Percentiles rank a stretch among this genome's conserved stretches.
Conservation (phyloP, 2,888 invertebrate genomes). For the Hermaeophaga mercurialis region DNA sequence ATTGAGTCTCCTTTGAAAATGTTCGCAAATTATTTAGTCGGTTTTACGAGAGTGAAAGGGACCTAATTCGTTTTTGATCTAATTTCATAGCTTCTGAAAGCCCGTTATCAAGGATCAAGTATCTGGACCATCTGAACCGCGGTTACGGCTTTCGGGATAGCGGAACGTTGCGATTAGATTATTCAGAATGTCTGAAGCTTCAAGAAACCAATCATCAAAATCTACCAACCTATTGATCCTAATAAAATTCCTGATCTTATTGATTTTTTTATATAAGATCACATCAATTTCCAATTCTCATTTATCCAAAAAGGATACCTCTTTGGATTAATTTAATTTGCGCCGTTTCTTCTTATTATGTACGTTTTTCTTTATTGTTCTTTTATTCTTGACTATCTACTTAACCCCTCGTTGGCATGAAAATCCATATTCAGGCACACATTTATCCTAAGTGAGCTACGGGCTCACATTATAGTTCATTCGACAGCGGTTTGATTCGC, state of each 20-base stretch:
- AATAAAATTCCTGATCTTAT: too few species aligned
- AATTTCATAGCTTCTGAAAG: constrained; percentile 34
- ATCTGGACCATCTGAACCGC: constrained; percentile 1
- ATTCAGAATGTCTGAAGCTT: too few species aligned
- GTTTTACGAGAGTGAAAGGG: constrained; percentile 29
- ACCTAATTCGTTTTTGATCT: constrained; percentile 34
- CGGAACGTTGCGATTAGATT: not conserved
- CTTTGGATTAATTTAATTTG: too few species aligned
- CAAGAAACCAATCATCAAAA: too few species aligned
- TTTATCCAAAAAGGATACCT: too few species aligned
- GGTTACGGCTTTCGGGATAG: not conserved
- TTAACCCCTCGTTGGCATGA: constrained; percentile 1
- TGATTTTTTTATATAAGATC: too few species aligned
- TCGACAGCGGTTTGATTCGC: constrained; percentile 45
- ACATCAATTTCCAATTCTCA: too few species aligned
- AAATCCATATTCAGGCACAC: not conserved
- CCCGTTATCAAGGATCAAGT: not conserved
- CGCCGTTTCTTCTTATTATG: too few species aligned
- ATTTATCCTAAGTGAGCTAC: constrained; percentile 20
- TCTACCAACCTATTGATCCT: too few species aligned
- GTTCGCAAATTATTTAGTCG: constrained; percentile 33
- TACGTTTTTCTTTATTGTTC: too few species aligned
- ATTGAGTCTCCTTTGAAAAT: constrained; percentile 29
- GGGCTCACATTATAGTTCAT: constrained; percentile 42
- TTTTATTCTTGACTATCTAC: not conserved